Evolutionary conservation across 2,797 vertebrate species (phyloP), one percentile per base, ranked within the genome.

Genomic region (Lepilemur ruficaudatus): DNA sequence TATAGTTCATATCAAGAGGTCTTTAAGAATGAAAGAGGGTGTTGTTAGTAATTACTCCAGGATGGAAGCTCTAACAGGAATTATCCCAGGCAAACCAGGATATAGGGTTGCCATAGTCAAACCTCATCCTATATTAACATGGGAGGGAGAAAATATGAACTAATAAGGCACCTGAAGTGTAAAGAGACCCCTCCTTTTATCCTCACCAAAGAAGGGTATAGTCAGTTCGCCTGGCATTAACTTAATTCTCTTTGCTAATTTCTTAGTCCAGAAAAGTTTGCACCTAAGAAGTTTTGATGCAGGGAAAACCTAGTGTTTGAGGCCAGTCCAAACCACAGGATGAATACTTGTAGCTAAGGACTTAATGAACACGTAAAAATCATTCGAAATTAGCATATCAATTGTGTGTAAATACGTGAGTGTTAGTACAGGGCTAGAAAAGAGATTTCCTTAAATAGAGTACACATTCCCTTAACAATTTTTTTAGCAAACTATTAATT

Each of bases 401-500:
- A 25, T 89, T 94, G 70, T 96, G 79, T 43, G 57, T 73, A 35
- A 55, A 52, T 38, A 11, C 2, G 2, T 6, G 7, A 52, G n/a
- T n/a, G 3, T 86, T 93, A 10, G n/a, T n/a, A 57, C 75, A 91
- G 43, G 67, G 28, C 38, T 69, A 18, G 85, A 48, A 41, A 65
- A 61, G 52, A 4, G 1, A 9, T 12, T 23, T 46, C n/a, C 43
- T 70, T 69, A 80, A 87, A 50, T n/a, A 73, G 57, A 78, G 22
- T 28, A 7, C 87, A 35, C 52, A 13, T 91, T 81, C 70, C 61
- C 46, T 89, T 89, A 84, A 46, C 14, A 52, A 30, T 69, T 93
- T 67, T 63, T 90, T 90, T 81, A 93, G 76, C 91, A 94, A 82
- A 46, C 41, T 79, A 46, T 79, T 95, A 17, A 87, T 97, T 97